These are phyloP conservation scores for Xanthorhoe spadicearia DNA, from an alignment of 2,888 invertebrate species.

Conservation along the genomic window DNA sequence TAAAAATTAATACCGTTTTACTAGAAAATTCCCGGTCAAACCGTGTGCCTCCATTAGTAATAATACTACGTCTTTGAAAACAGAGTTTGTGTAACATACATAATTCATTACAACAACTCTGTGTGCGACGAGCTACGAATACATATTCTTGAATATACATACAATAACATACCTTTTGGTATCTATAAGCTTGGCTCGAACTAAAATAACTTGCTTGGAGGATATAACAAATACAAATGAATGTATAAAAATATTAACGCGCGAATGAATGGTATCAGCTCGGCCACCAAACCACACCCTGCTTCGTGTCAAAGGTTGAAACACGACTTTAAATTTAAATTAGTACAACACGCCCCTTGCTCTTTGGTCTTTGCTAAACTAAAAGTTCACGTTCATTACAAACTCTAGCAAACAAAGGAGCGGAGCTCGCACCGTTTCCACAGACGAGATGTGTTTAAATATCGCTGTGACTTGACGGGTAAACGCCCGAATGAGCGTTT, in stretches of 20 bases:
- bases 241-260: not conserved
- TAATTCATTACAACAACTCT: conserved; percentile 30
- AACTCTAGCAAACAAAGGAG: conserved; percentile 14
- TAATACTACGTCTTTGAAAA: not conserved
- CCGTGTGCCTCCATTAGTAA: not conserved
- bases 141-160: conserved; percentile 29
- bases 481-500: no score
- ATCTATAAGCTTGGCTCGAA: conserved; percentile 14
- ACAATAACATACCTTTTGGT: conserved; percentile 26
- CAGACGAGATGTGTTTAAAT: not conserved
- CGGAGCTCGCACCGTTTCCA: not conserved
- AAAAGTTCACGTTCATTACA: conserved; percentile 18
- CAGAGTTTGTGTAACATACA: conserved; percentile 21
- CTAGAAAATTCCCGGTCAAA: no score
- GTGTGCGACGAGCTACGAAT: conserved; percentile 19
- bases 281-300: not conserved
- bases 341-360: conserved; percentile 3
- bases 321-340: conserved; percentile 6
- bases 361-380: conserved; percentile 16
- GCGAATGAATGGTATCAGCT: not conserved
- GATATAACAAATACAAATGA: not conserved
- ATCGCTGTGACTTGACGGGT: not conserved
- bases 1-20: no score
- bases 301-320: not conserved
- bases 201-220: not conserved